Base-by-base conservation (phyloP, 2,888 invertebrate species). In the Volucella zonaria region DNA sequence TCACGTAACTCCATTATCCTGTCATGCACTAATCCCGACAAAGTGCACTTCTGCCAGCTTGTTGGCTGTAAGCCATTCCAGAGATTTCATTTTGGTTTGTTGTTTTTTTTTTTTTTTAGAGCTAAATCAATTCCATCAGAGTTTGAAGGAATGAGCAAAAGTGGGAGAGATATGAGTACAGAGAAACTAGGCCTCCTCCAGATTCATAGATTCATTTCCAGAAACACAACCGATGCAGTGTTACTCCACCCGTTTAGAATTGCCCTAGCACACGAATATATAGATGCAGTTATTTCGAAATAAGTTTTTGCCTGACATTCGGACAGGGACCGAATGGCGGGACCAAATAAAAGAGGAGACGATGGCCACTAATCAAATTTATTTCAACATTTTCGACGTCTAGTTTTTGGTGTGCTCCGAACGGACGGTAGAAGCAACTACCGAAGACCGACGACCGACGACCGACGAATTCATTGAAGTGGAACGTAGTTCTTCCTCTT, bases 321-420 rank as follows among this genome's bases (percentile, higher is more conserved):
- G 47, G 58, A 42, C 6, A 31, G 45, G 62, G 56, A 52, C 45
- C 38, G 64, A 67, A 43, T 66, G 59, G 42, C 71, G 23, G 40
- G 43, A 76, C 38, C 43, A 67, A 66, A 67, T 47, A 6, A 82
- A 62, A 67, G 54, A 68, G 40, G 58, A 51, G 67, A 67, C 62
- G 64, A 67, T 68, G 73, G 62, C 68, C 68, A 70, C 82, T 78
- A 82, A 82, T 74, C 78, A 82, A 82, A 74, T 79, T 82, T 74
- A 78, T 70, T 82, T 62, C 78, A 71, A 62, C 61, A 59, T 79
- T 73, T 77, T 67, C 73, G 12, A 67, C 62, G 67, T 83, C 70
- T 70, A 49, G 11, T 45, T 23, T 23, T 31, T 54, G 18, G 64
- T 62, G 66, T 74, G 68, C 38, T 6, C 31, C 31, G 6, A 31